Conservation (phyloP, 2,888 invertebrate species). For the Erebia aethiops region DNA sequence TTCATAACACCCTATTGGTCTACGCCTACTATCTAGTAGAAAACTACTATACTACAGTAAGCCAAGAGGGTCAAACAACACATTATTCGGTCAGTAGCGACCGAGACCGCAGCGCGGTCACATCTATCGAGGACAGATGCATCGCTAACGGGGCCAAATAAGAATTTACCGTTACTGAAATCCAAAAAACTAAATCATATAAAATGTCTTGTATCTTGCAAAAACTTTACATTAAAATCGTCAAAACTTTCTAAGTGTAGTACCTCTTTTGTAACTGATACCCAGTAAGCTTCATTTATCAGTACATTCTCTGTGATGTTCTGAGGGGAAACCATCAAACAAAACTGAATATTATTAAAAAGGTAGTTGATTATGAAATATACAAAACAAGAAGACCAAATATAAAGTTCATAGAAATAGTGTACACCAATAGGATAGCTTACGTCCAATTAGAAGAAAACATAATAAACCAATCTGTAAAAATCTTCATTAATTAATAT, state of each 20-base stretch:
- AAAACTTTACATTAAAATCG: constrained; percentile 82
- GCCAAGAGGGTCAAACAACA: constrained; percentile 81
- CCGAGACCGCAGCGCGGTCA: constrained; percentile 60
- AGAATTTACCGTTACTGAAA: constrained; percentile 82
- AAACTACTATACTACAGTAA: constrained; percentile 80
- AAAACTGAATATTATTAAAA: constrained; percentile 78
- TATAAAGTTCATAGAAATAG: constrained; percentile 23
- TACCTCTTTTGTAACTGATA: constrained; percentile 96
- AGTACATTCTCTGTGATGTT: constrained; percentile 98
- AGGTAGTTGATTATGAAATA: constrained; percentile 57
- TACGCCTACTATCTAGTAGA: constrained; percentile 80
- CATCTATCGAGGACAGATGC: constrained; percentile 83
- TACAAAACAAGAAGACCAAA: constrained; percentile 44
- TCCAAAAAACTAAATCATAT: constrained; percentile 82
- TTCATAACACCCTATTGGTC: constrained; percentile 82
- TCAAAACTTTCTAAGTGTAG: constrained; percentile 85
- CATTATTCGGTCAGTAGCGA: constrained; percentile 60
- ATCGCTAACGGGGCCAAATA: constrained; percentile 84
- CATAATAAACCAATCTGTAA: constrained; percentile 72
- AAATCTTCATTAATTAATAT: constrained; percentile 60
- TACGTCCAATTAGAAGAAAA: constrained; percentile 74
- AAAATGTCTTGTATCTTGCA: constrained; percentile 81
- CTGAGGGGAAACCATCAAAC: constrained; percentile 89
- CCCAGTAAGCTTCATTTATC: constrained; percentile 97
- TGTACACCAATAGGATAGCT: constrained; percentile 58